Conservation (phyloP, 2,888 invertebrate genomes). For the Tiliacea aurago region DNA sequence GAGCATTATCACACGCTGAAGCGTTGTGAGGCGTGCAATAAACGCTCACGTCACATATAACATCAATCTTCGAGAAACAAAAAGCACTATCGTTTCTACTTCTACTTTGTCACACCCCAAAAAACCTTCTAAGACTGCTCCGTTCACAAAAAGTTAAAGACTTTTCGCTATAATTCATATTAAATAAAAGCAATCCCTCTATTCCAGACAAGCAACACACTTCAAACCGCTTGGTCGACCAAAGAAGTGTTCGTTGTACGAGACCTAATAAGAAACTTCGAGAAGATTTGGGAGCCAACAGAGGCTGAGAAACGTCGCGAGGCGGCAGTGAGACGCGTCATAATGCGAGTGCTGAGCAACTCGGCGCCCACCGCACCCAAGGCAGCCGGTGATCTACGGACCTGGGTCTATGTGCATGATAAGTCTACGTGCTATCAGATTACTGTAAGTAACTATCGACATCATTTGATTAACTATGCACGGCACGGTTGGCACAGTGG, state of each 20-base stretch:
- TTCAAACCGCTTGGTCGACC: conserved; percentile 91
- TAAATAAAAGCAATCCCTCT: neutral
- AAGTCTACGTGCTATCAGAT: conserved; percentile 90
- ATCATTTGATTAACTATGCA: too few relatives aligned
- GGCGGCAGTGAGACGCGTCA: conserved; percentile 93
- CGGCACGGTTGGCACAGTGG: too few relatives aligned
- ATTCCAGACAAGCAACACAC: conserved; percentile 82
- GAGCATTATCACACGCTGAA: too few relatives aligned
- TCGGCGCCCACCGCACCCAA: conserved; percentile 90
- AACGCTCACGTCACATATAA: too few relatives aligned
- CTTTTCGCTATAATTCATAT: neutral
- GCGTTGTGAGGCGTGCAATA: too few relatives aligned
- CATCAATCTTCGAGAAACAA: neutral
- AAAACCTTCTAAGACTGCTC: neutral
- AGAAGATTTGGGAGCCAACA: conserved; percentile 95
- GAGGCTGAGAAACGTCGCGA: conserved; percentile 94
- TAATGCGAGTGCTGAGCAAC: conserved; percentile 93
- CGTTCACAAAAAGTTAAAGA: neutral
- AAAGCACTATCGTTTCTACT: neutral
- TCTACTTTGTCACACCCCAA: neutral
- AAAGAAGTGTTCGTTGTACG: conserved; percentile 94
- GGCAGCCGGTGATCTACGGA: conserved; percentile 94
- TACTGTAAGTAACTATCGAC: conserved; percentile 85
- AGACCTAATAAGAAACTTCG: conserved; percentile 94
- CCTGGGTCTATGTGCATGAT: conserved; percentile 94